These are phyloP conservation scores for Azemiops feae DNA, from an alignment of 2,113 vertebrate genomes.

Conservation along the genomic window DNA sequence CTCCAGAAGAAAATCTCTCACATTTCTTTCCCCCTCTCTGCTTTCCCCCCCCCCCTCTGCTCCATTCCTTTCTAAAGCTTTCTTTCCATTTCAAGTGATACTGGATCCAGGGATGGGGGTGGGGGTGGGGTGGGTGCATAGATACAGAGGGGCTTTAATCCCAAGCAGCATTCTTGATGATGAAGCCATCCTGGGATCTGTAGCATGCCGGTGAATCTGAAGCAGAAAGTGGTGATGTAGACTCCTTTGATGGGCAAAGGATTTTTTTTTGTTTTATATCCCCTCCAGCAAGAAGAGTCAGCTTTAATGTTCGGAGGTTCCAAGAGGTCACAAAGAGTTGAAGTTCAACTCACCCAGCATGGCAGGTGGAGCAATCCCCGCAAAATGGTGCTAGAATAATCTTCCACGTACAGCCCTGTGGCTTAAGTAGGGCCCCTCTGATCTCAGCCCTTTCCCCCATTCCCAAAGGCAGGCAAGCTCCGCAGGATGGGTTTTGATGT, in stretches of 20 bases:
- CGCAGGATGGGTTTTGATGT: neutral
- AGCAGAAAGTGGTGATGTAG: neutral
- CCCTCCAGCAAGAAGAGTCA: neutral
- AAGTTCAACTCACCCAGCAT: slow-evolving; percentile 7
- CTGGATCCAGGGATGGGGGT: neutral
- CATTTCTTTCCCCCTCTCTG: neutral
- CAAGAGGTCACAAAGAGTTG: slow-evolving; percentile 43
- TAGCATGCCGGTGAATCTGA: neutral
- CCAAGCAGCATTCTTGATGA: neutral
- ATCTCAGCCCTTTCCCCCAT: neutral
- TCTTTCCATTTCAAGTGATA: neutral
- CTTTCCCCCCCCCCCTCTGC: neutral
- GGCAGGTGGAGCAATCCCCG: slow-evolving; percentile 8
- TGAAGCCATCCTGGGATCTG: neutral
- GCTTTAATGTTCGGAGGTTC: slow-evolving; percentile 10
- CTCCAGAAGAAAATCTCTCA: neutral
- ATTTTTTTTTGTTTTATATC: neutral
- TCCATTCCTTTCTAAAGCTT: neutral
- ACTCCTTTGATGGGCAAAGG: neutral
- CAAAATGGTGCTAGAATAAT: slow-evolving; percentile 1
- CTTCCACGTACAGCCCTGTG: slow-evolving; percentile 6
- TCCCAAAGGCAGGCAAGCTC: slow-evolving; percentile 18
- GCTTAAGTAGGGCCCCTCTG: slow-evolving; percentile 18
- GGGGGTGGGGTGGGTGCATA: neutral
- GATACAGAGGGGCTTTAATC: neutral